A percentile compares a stretch with the other conserved stretches of the same genome.
Conservation (phyloP, 2,797 vertebrate genomes). For the Podarcis lilfordi region DNA sequence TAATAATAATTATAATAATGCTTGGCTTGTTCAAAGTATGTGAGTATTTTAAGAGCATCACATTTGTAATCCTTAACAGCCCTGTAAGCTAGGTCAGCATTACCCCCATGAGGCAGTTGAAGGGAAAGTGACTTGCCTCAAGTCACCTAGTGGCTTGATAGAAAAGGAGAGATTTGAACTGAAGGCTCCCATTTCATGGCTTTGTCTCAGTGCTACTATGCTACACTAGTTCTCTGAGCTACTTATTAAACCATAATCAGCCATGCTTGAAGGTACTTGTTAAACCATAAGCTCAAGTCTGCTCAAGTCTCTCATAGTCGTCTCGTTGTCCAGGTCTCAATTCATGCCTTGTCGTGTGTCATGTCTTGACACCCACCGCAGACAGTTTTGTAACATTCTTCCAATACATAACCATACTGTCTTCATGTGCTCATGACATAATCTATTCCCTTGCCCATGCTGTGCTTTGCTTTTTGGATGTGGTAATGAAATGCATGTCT, state of each 20-base stretch:
- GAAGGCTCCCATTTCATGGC: background rate
- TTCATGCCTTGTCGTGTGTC: constrained; percentile 4
- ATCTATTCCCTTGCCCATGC: constrained; percentile 5
- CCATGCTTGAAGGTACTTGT: constrained; percentile 32
- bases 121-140: background rate
- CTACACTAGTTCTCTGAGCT: constrained; percentile 12
- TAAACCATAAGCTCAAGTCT: constrained; percentile 34
- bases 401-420: constrained; percentile 11
- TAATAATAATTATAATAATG: background rate
- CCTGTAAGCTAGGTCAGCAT: background rate
- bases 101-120: background rate
- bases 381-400: constrained; percentile 16
- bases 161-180: background rate
- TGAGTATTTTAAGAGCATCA: background rate
- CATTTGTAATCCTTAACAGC: background rate
- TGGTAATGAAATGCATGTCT: constrained; percentile 4
- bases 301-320: background rate
- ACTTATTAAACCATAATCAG: constrained; percentile 26
- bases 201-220: background rate
- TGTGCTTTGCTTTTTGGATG: constrained; percentile 14
- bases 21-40: background rate
- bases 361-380: constrained; percentile 7
- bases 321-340: constrained; percentile 7
- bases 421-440: constrained; percentile 26
- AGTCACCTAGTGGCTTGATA: background rate